phyloP scores from a whole-genome alignment of 2,797 vertebrate genomes.

The Basileuterus tristriatus region DNA sequence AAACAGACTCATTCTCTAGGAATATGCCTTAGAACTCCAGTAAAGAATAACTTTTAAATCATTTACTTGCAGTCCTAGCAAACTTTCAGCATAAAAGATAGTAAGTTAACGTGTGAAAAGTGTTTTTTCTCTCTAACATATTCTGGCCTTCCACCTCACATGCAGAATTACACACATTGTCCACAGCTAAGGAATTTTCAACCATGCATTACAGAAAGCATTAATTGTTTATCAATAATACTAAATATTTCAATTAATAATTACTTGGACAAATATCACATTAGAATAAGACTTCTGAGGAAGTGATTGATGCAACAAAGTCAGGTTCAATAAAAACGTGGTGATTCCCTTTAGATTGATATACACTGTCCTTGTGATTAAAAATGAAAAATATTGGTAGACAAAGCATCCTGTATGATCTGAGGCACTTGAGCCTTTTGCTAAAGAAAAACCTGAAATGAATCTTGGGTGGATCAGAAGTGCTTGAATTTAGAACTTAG shows the following conservation, averaged over 20 bases:
- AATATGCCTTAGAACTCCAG: background rate
- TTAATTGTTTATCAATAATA: background rate
- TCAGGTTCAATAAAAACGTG: background rate
- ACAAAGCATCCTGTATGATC: background rate
- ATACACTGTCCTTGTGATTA: background rate
- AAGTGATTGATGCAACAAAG: background rate
- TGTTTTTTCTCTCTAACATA: background rate
- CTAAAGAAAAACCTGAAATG: background rate
- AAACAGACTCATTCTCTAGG: background rate
- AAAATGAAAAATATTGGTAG: background rate
- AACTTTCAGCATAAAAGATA: background rate
- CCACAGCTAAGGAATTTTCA: background rate
- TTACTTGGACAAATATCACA: background rate
- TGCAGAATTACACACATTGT: background rate
- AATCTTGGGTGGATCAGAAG: background rate
- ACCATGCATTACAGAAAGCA: background rate
- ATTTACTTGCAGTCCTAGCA: background rate
- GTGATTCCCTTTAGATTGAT: background rate
- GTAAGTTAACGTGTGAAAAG: background rate
- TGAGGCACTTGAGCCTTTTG: background rate
- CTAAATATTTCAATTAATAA: background rate
- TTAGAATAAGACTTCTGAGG: background rate
- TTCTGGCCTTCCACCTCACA: background rate
- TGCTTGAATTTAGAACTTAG: background rate
- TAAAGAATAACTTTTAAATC: background rate